Evolutionary conservation across 2,888 invertebrate species (phyloP).

Genomic region (Teinopalpus imperialis): DNA sequence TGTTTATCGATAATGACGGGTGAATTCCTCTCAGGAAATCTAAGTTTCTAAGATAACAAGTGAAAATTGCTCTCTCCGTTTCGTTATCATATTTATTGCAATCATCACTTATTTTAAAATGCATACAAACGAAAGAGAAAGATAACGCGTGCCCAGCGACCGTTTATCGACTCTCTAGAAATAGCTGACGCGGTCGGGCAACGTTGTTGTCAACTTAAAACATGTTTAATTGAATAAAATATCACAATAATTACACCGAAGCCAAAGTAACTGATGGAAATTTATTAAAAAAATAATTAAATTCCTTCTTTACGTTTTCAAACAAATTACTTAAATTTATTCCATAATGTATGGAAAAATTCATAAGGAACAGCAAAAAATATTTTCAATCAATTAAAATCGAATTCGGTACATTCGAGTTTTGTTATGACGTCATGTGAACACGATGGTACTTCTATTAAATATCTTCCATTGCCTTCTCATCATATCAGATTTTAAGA

Average conservation of each 20-base stretch:
- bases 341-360: too few species aligned
- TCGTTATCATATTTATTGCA: constrained; percentile 6
- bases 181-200: neutral
- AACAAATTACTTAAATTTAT: too few species aligned
- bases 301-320: too few species aligned
- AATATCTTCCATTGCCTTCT: too few species aligned
- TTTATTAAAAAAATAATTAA: too few species aligned
- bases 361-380: too few species aligned
- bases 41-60: constrained; percentile 1
- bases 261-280: too few species aligned
- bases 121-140: constrained; percentile 10
- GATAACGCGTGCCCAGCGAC: constrained; percentile 4
- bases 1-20: neutral
- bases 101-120: constrained; percentile 14
- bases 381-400: too few species aligned
- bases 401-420: too few species aligned
- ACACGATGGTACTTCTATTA: too few species aligned
- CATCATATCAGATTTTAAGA: too few species aligned
- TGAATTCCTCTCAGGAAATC: constrained; percentile 3
- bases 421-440: too few species aligned
- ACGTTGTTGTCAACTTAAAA: constrained; percentile 3
- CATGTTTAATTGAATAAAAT: constrained; percentile 9
- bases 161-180: constrained; percentile 4
- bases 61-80: constrained; percentile 7
- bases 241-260: neutral